Conservation (phyloP, 2,888 invertebrate genomes). For the Tenthredo mesomela region DNA sequence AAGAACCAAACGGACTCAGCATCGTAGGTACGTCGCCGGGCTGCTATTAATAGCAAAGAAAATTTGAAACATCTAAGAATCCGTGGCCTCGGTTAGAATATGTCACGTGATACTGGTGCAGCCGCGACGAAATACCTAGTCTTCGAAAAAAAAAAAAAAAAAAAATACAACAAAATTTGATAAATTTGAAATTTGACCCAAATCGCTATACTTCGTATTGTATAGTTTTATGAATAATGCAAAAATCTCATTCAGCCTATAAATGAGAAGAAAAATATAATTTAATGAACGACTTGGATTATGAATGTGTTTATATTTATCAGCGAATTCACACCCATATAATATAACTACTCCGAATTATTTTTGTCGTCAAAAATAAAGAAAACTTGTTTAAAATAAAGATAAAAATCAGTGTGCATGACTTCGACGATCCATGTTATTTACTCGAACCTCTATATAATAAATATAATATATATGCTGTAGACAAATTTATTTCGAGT, state of each 20-base stretch:
- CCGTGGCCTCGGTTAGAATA: constrained; percentile 13
- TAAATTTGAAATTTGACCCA: neutral
- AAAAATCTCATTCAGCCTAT: neutral
- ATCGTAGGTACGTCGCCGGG: neutral
- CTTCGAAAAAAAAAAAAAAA: no score
- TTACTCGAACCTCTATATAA: neutral
- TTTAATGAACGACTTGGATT: neutral
- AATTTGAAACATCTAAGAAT: constrained; percentile 50
- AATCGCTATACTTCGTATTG: neutral
- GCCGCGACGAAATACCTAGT: neutral
- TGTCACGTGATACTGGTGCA: constrained; percentile 4
- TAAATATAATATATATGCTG: no score
- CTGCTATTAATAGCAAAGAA: constrained; percentile 40
- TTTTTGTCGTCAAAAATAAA: neutral
- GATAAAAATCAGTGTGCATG: neutral
- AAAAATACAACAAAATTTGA: neutral
- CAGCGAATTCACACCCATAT: neutral
- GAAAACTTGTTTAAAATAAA: neutral
- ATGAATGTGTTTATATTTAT: neutral
- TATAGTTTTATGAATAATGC: no score
- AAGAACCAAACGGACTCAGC: constrained; percentile 41
- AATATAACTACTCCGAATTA: neutral
- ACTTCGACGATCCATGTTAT: neutral
- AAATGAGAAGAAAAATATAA: neutral
- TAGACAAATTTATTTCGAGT: neutral